Evolutionary conservation across 1,140 invertebrate species (phyloP).

Genomic region (Apocrypta bakeri): DNA sequence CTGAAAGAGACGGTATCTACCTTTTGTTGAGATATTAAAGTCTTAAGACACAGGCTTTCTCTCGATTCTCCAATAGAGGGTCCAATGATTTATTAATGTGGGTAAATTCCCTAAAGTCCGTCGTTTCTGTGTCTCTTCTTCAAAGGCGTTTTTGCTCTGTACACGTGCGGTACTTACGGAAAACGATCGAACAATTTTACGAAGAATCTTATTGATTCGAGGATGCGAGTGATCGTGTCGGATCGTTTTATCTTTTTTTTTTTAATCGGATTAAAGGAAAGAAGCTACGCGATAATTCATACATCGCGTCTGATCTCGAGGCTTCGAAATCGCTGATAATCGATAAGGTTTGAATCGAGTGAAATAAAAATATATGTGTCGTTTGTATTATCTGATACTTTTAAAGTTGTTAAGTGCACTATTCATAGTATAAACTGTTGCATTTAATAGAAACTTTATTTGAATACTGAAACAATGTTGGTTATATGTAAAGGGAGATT

Average conservation of each 20-base stretch:
- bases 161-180: not conserved
- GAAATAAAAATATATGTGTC: not conserved
- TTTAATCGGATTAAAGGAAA: too few species aligned
- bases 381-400: too few species aligned
- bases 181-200: not conserved
- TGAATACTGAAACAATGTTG: too few species aligned
- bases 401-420: too few species aligned
- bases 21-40: constrained; percentile 45
- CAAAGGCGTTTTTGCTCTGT: not conserved
- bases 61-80: not conserved
- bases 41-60: not conserved
- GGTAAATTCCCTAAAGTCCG: constrained; percentile 27
- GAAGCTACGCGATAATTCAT: too few species aligned
- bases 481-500: too few species aligned
- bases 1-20: constrained; percentile 16
- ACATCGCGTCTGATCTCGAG: too few species aligned
- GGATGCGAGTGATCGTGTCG: not conserved
- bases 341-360: not conserved
- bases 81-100: constrained; percentile 42
- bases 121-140: not conserved
- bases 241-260: too few species aligned
- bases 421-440: too few species aligned
- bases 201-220: not conserved
- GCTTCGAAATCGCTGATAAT: not conserved
- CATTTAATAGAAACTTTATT: too few species aligned